Percentiles rank a stretch among this genome's conserved stretches.
phyloP scores from a whole-genome alignment of 2,113 vertebrate genomes.

The Phocoena sinus region DNA sequence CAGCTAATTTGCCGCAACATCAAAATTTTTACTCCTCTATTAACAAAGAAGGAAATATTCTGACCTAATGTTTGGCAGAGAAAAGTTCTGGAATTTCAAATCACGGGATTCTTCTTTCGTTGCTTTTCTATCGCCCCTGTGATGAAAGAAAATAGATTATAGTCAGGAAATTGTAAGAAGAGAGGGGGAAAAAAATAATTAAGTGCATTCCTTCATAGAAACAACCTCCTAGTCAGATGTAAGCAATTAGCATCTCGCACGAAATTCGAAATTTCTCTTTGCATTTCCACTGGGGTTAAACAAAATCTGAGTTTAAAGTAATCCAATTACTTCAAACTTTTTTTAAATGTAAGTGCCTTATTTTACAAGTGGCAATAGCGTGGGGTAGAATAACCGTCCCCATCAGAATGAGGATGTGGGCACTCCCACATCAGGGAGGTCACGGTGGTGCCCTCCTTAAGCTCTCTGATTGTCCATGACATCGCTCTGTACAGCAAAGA shows the following conservation, averaged over 20 bases:
- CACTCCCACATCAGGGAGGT: fast-evolving
- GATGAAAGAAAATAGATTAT: constrained; percentile 54
- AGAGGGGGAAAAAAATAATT: constrained; percentile 32
- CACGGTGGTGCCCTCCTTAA: fast-evolving
- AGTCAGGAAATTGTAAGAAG: constrained; percentile 20
- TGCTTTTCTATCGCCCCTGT: constrained; percentile 67
- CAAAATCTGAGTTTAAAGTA: not conserved
- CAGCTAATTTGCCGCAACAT: not conserved
- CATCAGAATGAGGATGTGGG: fast-evolving
- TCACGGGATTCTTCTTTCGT: not conserved
- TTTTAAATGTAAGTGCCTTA: not conserved
- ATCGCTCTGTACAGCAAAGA: not conserved
- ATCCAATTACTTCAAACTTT: not conserved
- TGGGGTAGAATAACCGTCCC: not conserved
- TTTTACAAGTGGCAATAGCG: not conserved
- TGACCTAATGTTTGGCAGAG: constrained; percentile 76
- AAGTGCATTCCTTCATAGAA: constrained; percentile 55
- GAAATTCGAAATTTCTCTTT: constrained; percentile 5
- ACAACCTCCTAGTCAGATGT: not conserved
- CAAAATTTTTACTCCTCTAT: constrained; percentile 16
- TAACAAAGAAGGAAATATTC: constrained; percentile 65
- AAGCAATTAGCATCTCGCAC: not conserved
- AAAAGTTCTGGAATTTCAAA: constrained; percentile 62
- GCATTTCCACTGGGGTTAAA: not conserved
- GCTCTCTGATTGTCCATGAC: fast-evolving